A percentile compares a stretch with the other conserved stretches of the same genome.
phyloP scores from a whole-genome alignment of 2,797 vertebrate genomes.

The Spea hammondii region DNA sequence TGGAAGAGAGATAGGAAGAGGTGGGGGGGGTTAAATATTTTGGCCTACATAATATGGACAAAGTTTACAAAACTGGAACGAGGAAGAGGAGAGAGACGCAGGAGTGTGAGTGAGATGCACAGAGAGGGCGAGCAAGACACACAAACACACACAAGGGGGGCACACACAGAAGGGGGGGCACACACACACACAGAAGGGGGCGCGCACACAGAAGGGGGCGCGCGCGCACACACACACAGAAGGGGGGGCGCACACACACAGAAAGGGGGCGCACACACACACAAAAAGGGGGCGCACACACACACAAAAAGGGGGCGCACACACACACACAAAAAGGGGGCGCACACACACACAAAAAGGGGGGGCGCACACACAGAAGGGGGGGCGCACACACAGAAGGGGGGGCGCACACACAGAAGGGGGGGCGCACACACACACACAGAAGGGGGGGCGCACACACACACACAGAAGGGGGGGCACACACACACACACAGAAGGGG shows the following conservation, averaged over 20 bases:
- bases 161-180: neutral
- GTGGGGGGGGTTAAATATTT: conserved; percentile 20
- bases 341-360: neutral
- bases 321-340: neutral
- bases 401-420: too few species aligned
- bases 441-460: neutral
- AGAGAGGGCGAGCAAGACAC: too few species aligned
- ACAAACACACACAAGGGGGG: neutral
- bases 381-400: too few species aligned
- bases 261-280: too few species aligned
- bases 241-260: too few species aligned
- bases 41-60: conserved; percentile 25
- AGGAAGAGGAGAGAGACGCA: neutral
- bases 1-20: neutral
- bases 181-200: too few species aligned
- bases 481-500: too few species aligned
- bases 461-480: neutral
- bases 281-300: too few species aligned
- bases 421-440: neutral
- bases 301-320: too few species aligned
- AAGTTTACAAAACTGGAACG: neutral
- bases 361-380: too few species aligned
- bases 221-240: too few species aligned
- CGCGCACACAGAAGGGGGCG: too few species aligned
- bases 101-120: neutral